Evolutionary conservation across 2,797 vertebrate genomes (phyloP), one percentile per base, ranked within the genome.

Genomic region (Lemur catta): DNA sequence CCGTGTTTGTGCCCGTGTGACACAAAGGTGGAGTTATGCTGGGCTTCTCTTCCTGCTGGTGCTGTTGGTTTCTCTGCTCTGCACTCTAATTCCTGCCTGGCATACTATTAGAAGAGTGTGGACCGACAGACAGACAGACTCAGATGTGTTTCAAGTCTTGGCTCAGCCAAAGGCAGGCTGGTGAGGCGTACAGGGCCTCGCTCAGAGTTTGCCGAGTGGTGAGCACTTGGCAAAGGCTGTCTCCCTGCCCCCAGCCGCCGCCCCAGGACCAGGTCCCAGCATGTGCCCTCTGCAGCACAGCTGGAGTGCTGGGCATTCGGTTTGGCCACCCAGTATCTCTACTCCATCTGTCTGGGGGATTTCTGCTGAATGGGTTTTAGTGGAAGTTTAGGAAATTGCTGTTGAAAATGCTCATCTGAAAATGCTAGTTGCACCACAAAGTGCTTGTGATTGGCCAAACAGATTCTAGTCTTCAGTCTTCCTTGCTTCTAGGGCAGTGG

Each of bases 161-260:
- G 28, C 26, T 90, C 8, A 28, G 52, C 30, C 28, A 18, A 71
- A 84, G 38, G 43, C 33, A 38, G 28, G 6, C 38, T 30, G 89
- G 43, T 6, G 35, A 30, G 67, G 43, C 4, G 13, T 30, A 57
- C 4, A 5, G 22, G 28, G 43, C 14, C 57, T 43, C 38, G 10
- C 46, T 41, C 72, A 13, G 24, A 84, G 35, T 24, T 18, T 78
- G 81, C 52, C 1, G 0, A 0, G 0, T 0, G 1, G 9, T 22
- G 24, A 86, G 50, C 18, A 0, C 24, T 48, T 18, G 4, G 71
- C 6, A 38, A 41, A 52, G 38, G 6, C 7, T 46, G 13, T 43
- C 35, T 38, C 10, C 28, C 41, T 84, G 33, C 9, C 24, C 24
- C 35, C 28, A 22, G 55, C 13, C 28, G 13, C 38, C n/a, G 71